Conservation (phyloP, 2,113 vertebrate genomes). For the Talpa occidentalis region DNA sequence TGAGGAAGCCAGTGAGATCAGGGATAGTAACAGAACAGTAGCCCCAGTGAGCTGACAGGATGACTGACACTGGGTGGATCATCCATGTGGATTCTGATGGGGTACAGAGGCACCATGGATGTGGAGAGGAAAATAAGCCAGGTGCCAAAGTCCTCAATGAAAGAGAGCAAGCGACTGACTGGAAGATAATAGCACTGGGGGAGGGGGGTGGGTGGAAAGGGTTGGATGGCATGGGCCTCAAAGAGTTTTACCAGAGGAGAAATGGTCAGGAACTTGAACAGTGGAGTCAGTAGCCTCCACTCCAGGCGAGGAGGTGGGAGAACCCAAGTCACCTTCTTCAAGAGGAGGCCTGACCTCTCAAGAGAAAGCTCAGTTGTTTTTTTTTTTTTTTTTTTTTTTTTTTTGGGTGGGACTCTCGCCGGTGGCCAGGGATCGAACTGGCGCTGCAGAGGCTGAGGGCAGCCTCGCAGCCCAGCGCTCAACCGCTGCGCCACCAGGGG, state of each 20-base stretch:
- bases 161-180: neutral
- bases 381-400: too few relatives aligned
- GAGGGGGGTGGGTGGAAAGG: neutral
- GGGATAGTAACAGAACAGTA: neutral
- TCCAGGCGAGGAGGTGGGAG: neutral
- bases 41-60: neutral
- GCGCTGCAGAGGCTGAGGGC: too few relatives aligned
- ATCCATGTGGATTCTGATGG: neutral
- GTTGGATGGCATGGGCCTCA: neutral
- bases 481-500: too few relatives aligned
- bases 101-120: neutral
- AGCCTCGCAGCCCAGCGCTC: too few relatives aligned
- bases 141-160: neutral
- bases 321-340: neutral
- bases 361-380: neutral
- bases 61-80: neutral
- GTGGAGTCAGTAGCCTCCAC: neutral
- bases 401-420: too few relatives aligned
- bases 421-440: too few relatives aligned
- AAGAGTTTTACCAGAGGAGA: neutral
- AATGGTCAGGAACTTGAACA: neutral
- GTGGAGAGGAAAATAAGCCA: neutral
- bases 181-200: neutral
- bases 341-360: neutral
- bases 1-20: neutral